Evolutionary conservation across 2,797 vertebrate species (phyloP).

Genomic region (Lophius americanus): DNA sequence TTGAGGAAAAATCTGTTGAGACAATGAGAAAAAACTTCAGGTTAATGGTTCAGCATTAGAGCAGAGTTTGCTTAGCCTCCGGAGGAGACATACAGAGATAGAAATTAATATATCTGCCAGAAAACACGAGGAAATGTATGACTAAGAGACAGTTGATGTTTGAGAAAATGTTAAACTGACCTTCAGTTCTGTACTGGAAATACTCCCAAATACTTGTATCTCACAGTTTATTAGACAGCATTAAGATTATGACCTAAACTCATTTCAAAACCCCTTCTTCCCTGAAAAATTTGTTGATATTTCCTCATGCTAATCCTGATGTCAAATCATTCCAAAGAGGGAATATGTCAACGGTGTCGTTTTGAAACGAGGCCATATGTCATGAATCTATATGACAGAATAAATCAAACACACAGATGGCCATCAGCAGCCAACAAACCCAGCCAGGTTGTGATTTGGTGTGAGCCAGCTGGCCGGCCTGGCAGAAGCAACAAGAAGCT

Average conservation of each 20-base stretch:
- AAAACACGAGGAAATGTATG: constrained; percentile 14
- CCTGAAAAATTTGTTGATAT: not conserved
- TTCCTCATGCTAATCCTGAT: not conserved
- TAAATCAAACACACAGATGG: constrained; percentile 71
- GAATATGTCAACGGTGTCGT: constrained; percentile 35
- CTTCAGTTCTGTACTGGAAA: not conserved
- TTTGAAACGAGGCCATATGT: constrained; percentile 65
- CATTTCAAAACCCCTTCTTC: no score
- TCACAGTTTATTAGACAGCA: no score
- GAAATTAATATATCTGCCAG: constrained; percentile 28
- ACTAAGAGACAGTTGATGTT: constrained; percentile 23
- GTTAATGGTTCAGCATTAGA: not conserved
- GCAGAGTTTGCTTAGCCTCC: no score
- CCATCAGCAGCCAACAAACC: constrained; percentile 64
- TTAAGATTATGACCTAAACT: not conserved
- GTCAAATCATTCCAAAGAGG: constrained; percentile 25
- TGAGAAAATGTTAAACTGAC: not conserved
- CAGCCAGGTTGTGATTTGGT: constrained; percentile 68
- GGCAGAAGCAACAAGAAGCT: constrained; percentile 44
- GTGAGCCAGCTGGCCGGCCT: constrained; percentile 67
- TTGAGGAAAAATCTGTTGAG: constrained; percentile 96
- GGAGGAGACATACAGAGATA: constrained; percentile 14
- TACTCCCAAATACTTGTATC: no score
- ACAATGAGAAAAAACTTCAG: constrained; percentile 33
- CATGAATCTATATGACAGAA: constrained; percentile 60